A percentile compares a stretch with the other conserved stretches of the same genome.
These are phyloP conservation scores for Drosophila sturtevanti DNA, from an alignment of 1,140 invertebrate species.

Conservation along the genomic window DNA sequence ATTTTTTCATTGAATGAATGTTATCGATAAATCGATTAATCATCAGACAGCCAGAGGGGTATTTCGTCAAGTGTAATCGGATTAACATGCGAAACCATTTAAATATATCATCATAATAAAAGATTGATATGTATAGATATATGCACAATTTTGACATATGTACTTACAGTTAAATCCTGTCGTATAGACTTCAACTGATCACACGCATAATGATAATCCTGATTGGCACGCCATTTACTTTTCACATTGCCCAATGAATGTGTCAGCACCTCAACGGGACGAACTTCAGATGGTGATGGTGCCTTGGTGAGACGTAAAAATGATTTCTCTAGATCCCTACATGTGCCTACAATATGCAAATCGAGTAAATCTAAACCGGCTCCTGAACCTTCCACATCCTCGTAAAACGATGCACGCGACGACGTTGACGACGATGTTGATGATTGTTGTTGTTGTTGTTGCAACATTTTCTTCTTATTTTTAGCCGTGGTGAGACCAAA, in stretches of 20 bases:
- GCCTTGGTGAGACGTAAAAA: slow-evolving; percentile 98
- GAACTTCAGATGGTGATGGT: slow-evolving; percentile 94
- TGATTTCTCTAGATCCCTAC: slow-evolving; percentile 95
- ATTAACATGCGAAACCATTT: slow-evolving; percentile 9
- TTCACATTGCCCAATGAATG: slow-evolving; percentile 95
- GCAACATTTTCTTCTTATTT: slow-evolving; percentile 64
- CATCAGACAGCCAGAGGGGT: slow-evolving; percentile 9
- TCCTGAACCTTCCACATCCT: slow-evolving; percentile 84
- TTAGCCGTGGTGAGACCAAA: slow-evolving; percentile 76
- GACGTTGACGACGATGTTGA: slow-evolving; percentile 40
- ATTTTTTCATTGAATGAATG: background rate
- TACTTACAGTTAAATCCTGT: slow-evolving; percentile 97
- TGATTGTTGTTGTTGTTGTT: slow-evolving; percentile 30
- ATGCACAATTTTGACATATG: too few species aligned
- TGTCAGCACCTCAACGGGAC: slow-evolving; percentile 93
- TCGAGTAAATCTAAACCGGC: slow-evolving; percentile 89
- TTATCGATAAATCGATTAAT: background rate
- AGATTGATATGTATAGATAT: background rate
- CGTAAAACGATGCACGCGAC: slow-evolving; percentile 59
- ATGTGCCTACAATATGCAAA: slow-evolving; percentile 96
- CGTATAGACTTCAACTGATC: slow-evolving; percentile 99
- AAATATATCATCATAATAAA: background rate
- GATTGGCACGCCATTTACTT: slow-evolving; percentile 92
- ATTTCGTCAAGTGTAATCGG: background rate
- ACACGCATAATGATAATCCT: slow-evolving; percentile 98